phyloP scores from a whole-genome alignment of 2,113 vertebrate species.

The Lynx canadensis region DNA sequence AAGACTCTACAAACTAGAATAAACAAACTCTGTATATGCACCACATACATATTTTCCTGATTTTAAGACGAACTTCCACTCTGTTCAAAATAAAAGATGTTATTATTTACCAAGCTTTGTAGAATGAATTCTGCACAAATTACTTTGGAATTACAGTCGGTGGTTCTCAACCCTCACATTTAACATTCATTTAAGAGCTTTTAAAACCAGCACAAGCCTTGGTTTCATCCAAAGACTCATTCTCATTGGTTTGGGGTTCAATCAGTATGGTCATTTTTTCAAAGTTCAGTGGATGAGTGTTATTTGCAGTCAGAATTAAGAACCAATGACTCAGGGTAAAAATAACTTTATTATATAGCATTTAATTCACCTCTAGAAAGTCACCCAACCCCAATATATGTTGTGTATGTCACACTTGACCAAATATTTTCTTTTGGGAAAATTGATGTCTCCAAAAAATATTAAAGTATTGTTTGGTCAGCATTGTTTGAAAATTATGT shows the following conservation, averaged over 20 bases:
- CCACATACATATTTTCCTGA: too few species aligned
- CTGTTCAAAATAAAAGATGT: not conserved
- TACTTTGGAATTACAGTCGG: not conserved
- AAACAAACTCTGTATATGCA: not conserved
- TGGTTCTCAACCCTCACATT: not conserved
- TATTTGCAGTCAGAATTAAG: not conserved
- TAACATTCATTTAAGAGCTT: not conserved
- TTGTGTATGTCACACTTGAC: not conserved
- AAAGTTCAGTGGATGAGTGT: not conserved
- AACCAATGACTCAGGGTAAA: not conserved
- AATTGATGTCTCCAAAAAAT: not conserved
- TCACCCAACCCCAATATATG: not conserved
- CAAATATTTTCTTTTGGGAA: not conserved
- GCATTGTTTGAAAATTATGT: not conserved
- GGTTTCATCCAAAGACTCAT: not conserved
- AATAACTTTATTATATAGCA: not conserved
- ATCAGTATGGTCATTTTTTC: not conserved
- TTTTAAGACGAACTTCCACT: not conserved
- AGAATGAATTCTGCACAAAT: not conserved
- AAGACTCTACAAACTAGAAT: not conserved
- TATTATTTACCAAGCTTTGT: not conserved
- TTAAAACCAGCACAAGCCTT: not conserved
- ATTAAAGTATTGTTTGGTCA: not conserved
- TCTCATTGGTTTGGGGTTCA: not conserved
- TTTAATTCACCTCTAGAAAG: not conserved